Percentiles rank a stretch among this genome's conserved stretches.
Evolutionary conservation across 1,140 invertebrate genomes (phyloP).

Genomic region (Glossosoma conforme): DNA sequence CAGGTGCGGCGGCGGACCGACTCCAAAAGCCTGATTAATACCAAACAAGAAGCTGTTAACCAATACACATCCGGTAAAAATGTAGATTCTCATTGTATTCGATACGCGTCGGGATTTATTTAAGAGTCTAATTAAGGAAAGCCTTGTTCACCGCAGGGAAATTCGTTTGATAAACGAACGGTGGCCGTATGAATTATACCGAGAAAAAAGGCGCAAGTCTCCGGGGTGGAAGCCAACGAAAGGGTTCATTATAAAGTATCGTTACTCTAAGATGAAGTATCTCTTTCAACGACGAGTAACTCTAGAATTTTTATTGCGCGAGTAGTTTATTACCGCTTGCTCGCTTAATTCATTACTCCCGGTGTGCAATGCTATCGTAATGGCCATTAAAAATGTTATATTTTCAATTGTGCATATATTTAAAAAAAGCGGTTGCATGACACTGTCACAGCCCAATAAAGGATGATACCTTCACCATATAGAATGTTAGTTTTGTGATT

Average conservation of each 20-base stretch:
- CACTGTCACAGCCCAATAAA: too few species aligned
- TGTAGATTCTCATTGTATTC: conserved; percentile 19
- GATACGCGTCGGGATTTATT: conserved; percentile 22
- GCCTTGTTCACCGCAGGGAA: conserved; percentile 20
- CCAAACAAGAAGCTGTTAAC: too few species aligned
- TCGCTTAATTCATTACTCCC: background rate
- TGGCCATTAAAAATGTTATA: conserved; percentile 12
- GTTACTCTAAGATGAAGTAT: conserved; percentile 16
- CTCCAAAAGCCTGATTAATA: too few species aligned
- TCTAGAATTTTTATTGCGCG: conserved; percentile 20
- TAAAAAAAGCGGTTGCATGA: too few species aligned
- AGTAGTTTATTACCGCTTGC: conserved; percentile 17
- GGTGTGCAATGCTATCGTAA: background rate
- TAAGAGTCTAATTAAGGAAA: conserved; percentile 22
- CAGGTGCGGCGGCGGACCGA: too few species aligned
- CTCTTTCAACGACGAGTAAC: conserved; percentile 19
- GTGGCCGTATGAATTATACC: conserved; percentile 7
- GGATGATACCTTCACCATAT: too few species aligned
- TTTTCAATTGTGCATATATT: too few species aligned
- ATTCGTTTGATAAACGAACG: conserved; percentile 23
- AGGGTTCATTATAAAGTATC: conserved; percentile 22
- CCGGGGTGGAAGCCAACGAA: conserved; percentile 18
- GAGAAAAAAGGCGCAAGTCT: conserved; percentile 14
- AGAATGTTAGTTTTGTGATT: too few species aligned
- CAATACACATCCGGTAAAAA: too few species aligned